Evolutionary conservation across 1,140 invertebrate genomes (phyloP).

Genomic region (Sinonovacula constricta): DNA sequence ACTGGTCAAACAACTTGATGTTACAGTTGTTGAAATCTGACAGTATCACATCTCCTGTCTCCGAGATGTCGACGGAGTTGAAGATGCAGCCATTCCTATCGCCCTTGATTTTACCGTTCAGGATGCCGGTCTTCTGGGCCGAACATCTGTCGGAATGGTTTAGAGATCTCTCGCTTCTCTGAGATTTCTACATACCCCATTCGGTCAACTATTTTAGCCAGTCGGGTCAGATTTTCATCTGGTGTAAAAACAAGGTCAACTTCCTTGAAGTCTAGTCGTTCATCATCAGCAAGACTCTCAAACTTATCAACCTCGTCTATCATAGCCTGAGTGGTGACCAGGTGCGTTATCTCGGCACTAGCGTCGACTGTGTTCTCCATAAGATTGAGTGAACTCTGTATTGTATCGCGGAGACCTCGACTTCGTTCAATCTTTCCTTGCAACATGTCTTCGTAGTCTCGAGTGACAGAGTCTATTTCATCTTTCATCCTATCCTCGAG

Average conservation of each 20-base stretch:
- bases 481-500: constrained; percentile 47
- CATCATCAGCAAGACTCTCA: constrained; percentile 42
- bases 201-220: constrained; percentile 42
- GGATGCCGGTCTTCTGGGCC: constrained; percentile 42
- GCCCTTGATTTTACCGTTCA: constrained; percentile 44
- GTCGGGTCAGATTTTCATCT: constrained; percentile 35
- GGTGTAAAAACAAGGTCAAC: constrained; percentile 41
- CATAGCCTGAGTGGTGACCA: constrained; percentile 19
- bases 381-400: constrained; percentile 26
- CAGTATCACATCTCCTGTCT: constrained; percentile 34
- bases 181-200: constrained; percentile 46
- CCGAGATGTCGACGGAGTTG: constrained; percentile 44
- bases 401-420: constrained; percentile 35
- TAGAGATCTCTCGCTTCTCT: constrained; percentile 37
- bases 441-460: constrained; percentile 43
- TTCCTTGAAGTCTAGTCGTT: constrained; percentile 44
- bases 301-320: constrained; percentile 38
- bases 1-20: constrained; percentile 45
- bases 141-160: constrained; percentile 43
- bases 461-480: constrained; percentile 39
- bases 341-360: constrained; percentile 29
- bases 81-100: constrained; percentile 47
- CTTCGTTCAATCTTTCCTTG: constrained; percentile 43
- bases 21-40: constrained; percentile 48
- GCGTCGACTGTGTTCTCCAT: constrained; percentile 8